Conservation (phyloP, 2,888 invertebrate species). For the Amblyjoppa proteus region DNA sequence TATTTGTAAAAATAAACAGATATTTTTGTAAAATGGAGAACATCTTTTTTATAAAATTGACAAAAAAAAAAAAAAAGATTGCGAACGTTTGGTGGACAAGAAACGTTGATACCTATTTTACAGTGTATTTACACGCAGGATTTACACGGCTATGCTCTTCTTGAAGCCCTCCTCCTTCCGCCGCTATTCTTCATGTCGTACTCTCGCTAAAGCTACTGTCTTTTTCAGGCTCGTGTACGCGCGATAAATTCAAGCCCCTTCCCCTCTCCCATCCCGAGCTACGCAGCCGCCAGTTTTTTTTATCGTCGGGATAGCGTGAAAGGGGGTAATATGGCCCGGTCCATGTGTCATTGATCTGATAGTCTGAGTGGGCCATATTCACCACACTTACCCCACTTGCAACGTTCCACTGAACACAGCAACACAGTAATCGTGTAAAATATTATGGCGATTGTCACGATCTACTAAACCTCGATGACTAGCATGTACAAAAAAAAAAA, state of each 20-base stretch:
- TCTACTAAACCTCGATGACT: constrained; percentile 60
- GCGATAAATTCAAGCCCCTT: neutral
- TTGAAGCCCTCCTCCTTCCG: constrained; percentile 55
- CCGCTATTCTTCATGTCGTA: constrained; percentile 57
- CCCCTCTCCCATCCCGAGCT: neutral
- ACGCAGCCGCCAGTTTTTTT: too few relatives aligned
- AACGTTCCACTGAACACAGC: neutral
- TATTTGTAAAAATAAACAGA: too few relatives aligned
- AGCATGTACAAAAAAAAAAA: constrained; percentile 6
- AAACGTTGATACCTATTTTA: too few relatives aligned
- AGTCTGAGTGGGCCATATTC: neutral
- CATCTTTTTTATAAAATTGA: too few relatives aligned
- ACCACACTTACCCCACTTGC: neutral
- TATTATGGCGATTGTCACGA: constrained; percentile 44
- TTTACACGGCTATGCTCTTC: constrained; percentile 52
- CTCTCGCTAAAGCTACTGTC: constrained; percentile 64
- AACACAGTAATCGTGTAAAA: neutral
- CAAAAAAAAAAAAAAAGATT: too few relatives aligned
- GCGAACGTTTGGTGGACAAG: too few relatives aligned
- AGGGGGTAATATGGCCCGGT: too few relatives aligned
- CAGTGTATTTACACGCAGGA: too few relatives aligned
- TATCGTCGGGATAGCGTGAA: too few relatives aligned
- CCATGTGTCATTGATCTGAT: too few relatives aligned
- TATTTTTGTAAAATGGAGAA: too few relatives aligned
- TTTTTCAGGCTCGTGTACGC: constrained; percentile 63